Base-by-base conservation (phyloP, 2,888 invertebrate species). In the Gibbula magus region DNA sequence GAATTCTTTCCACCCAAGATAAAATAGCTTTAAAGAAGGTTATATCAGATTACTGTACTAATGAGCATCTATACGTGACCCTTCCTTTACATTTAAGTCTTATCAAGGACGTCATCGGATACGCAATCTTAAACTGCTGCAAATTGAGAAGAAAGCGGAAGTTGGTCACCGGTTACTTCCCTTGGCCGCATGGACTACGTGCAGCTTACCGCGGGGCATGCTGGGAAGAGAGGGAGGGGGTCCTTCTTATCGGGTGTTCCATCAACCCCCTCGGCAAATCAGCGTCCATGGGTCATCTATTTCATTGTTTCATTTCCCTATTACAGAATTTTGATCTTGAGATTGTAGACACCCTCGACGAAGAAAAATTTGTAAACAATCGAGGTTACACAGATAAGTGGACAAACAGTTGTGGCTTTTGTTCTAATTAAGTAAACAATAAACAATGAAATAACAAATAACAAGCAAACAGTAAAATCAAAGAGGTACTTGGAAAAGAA, bases 221-320 rank as follows among this genome's bases (percentile, higher is more conserved):
- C n/a, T 20, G 70, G 70, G 70, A 70, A 70, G 39, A 35, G 70
- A 20, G 20, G 56, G 70, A 35, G 35, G 70, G 70, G 35, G n/a
- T 32, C 39, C 20, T 35, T 18, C 70, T 70, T 70, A 70, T 70
- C 70, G 20, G 35, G 32, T 20, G 32, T 35, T 35, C 35, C 35
- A 56, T 56, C 35, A 70, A 35, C 16, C 70, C 70, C 70, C 8
- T 32, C 20, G 70, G 70, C 70, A 70, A 10, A 70, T 70, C 39
- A 39, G 70, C 39, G 20, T n/a, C 39, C 29, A 20, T 32, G 70
- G 35, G 32, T 20, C 20, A 35, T 35, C 10, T 20, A 35, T 70
- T 70, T 70, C 70, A 70, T 70, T 70, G 70, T 70, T 70, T 70
- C 70, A 35, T 32, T 70, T 29, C 56, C 70, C 70, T 70, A 70